These are phyloP conservation scores for Tachystola acroxantha DNA, from an alignment of 2,888 invertebrate genomes.

Conservation along the genomic window DNA sequence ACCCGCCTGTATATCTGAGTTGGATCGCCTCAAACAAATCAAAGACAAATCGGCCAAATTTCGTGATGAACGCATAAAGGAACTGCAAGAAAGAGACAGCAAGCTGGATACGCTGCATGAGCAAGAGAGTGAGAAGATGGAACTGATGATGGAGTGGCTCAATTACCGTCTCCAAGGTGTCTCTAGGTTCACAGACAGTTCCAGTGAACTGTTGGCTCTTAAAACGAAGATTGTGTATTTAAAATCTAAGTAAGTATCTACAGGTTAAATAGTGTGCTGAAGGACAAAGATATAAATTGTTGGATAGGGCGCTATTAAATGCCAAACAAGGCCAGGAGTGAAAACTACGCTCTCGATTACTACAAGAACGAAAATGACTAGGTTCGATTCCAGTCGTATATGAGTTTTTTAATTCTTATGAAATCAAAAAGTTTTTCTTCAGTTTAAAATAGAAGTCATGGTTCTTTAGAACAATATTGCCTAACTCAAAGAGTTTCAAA, in stretches of 20 bases:
- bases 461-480: too few relatives aligned
- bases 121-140: constrained; percentile 61
- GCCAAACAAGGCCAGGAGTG: too few relatives aligned
- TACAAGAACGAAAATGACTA: too few relatives aligned
- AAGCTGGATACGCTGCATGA: constrained; percentile 50
- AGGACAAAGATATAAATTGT: too few relatives aligned
- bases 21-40: constrained; percentile 41
- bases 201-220: constrained; percentile 50
- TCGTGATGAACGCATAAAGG: constrained; percentile 38
- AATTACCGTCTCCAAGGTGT: constrained; percentile 52
- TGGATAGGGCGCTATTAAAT: too few relatives aligned
- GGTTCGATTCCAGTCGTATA: too few relatives aligned
- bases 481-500: too few relatives aligned
- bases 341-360: too few relatives aligned
- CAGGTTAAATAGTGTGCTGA: too few relatives aligned
- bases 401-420: too few relatives aligned
- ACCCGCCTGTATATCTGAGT: constrained; percentile 42
- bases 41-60: constrained; percentile 25
- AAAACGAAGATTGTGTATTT: constrained; percentile 59
- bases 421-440: too few relatives aligned
- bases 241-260: constrained; percentile 61
- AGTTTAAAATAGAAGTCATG: too few relatives aligned
- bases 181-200: constrained; percentile 43
- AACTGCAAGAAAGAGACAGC: constrained; percentile 50
- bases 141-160: constrained; percentile 68